Base-by-base conservation (phyloP, 2,888 invertebrate species). In the Luffia ferchaultella region DNA sequence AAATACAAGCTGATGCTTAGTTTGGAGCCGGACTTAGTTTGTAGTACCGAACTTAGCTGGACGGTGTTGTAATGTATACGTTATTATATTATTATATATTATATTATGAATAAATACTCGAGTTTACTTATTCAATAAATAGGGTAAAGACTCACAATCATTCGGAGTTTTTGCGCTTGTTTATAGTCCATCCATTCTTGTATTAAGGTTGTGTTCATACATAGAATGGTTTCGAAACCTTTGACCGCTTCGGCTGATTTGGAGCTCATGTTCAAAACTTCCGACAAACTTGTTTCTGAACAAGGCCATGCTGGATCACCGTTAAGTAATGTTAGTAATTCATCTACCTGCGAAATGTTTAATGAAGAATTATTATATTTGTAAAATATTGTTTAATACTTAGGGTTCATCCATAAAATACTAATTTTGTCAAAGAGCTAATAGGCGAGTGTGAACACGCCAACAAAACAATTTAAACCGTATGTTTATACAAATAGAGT, bases 271-370 rank as follows among this genome's bases (percentile, higher is more conserved):
- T 67, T 59, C 18, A 86, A 56, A 7, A 75, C 56, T 1, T 64
- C 61, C 0, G 79, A 68, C 9, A 84, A 48, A 50, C 86, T 79
- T 41, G 63, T 62, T 1, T 59, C 57, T 5, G 79, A 66, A 53
- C 87, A 87, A 0, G 87, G 87, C 87, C 87, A 87, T 0, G 73
- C 59, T 0, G 70, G 64, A 0, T 75, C 70, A 0, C 68, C 63
- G 55, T 78, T 76, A 55, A 82, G 59, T 17, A 85, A 59, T 0
- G 72, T 59, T 45, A 80, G 73, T 55, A 87, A 66, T 54, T 73
- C 63, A 7, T 68, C 66, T 54, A 85, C 55, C 85, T 84, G 63
- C 1, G 61, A 63, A 46, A 42, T 18, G 18, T 30, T 30, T 7
- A 30, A 30, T 7, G 3, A 30, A 30, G 30, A 7, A 30, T 30